Evolutionary conservation across 2,113 vertebrate species (phyloP), one percentile per base, ranked within the genome.

Genomic region (Murina feae): DNA sequence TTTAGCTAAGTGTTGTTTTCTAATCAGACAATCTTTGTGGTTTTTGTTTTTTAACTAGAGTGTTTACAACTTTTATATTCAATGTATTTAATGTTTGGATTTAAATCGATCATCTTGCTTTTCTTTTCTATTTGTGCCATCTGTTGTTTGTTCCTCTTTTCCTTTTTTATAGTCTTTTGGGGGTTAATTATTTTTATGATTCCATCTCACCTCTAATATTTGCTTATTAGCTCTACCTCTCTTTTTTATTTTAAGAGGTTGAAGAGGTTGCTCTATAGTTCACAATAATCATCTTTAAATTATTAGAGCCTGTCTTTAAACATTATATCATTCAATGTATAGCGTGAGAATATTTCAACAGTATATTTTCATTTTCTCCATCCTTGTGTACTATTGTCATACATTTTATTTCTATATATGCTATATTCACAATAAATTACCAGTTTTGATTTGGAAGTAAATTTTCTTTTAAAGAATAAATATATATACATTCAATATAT

Each of bases 401-500:
- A 37, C 6, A 32, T 82, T 80, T 92, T 91, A 55, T 51, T 60
- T 94, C 37, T 69, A n/a, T 13, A 17, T 84, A 39, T 69, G 9
- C 83, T 88, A 47, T 76, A 49, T 32, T 30, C 60, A 86, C 63
- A 89, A 65, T 47, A 89, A 83, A 44, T 60, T 42, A n/a, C 60
- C 17, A 49, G 37, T 44, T 93, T 92, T 84, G 1, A 94, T 83
- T 92, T 83, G 49, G 69, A 87, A 89, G 47, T 47, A 6, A 35
- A 6, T 80, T 87, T 68, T 63, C 18, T 81, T 95, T 87, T 72
- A 89, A 87, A 82, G 68, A 86, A 72, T n/a, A 74, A 72, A 91
- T 74, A 60, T 55, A 39, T 74, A 65, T 51, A 68, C 66, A 79
- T 58, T 58, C 55, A 71, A 75, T 32, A 3, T 53, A 60, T 83